phyloP scores from a whole-genome alignment of 2,888 invertebrate species.

The Encarsia formosa region DNA sequence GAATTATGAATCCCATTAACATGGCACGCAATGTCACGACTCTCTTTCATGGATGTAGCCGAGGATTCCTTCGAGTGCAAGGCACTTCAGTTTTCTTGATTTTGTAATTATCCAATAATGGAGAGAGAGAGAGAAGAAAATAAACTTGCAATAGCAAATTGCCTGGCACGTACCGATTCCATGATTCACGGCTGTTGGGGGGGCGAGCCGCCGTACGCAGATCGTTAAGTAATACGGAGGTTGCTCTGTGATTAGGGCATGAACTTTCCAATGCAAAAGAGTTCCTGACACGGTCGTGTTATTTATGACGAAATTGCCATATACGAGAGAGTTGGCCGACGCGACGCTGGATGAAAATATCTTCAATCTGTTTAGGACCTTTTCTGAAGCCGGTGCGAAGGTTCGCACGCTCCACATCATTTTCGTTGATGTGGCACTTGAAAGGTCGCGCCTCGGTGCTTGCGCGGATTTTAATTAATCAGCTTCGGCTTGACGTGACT shows the following conservation, averaged over 20 bases:
- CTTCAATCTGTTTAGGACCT: neutral
- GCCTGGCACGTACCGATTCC: neutral
- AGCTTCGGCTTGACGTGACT: no score
- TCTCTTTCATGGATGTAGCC: no score
- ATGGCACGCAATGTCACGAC: conserved; percentile 19
- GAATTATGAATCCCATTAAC: conserved; percentile 16
- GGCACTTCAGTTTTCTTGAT: conserved; percentile 7
- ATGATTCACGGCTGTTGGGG: no score
- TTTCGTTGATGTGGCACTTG: neutral
- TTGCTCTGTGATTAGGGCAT: no score
- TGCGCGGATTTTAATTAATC: neutral
- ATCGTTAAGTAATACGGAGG: no score
- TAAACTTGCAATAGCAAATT: conserved; percentile 23
- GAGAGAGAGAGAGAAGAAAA: conserved; percentile 13
- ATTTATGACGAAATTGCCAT: conserved; percentile 6
- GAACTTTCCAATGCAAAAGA: no score
- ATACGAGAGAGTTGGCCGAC: neutral
- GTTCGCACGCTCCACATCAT: conserved; percentile 4
- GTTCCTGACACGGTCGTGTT: conserved; percentile 1
- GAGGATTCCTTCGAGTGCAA: conserved; percentile 17
- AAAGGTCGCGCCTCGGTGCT: neutral
- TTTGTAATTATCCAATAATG: conserved; percentile 21
- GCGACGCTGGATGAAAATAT: neutral
- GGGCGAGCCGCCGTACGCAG: no score
- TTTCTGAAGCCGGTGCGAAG: conserved; percentile 5